Percentiles rank a stretch among this genome's conserved stretches.
Conservation (phyloP, 2,888 invertebrate genomes). For the Drosophila putrida region DNA sequence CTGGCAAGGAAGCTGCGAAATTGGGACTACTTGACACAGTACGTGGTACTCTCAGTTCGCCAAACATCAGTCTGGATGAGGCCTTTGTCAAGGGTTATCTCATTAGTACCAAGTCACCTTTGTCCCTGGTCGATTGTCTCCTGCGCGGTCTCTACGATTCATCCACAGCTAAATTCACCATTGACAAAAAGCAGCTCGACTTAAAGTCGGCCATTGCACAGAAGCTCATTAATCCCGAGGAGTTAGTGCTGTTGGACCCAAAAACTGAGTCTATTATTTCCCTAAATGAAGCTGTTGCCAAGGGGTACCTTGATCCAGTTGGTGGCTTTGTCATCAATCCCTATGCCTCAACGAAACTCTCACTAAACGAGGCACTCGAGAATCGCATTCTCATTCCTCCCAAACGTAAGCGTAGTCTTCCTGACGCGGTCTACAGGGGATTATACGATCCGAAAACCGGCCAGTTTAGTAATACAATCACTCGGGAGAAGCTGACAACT, state of each 20-base stretch:
- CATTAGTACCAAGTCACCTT: slow-evolving; percentile 91
- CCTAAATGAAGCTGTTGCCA: slow-evolving; percentile 91
- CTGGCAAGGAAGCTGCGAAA: slow-evolving; percentile 90
- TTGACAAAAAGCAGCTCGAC: slow-evolving; percentile 89
- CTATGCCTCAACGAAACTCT: slow-evolving; percentile 90
- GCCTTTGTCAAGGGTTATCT: slow-evolving; percentile 93
- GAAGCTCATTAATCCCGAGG: slow-evolving; percentile 91
- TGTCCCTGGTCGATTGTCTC: slow-evolving; percentile 93
- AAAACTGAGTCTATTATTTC: slow-evolving; percentile 92
- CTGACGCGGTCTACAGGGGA: slow-evolving; percentile 96
- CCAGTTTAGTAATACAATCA: slow-evolving; percentile 92
- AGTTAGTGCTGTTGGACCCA: slow-evolving; percentile 92
- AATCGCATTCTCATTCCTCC: slow-evolving; percentile 93
- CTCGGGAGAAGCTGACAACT: slow-evolving; percentile 92
- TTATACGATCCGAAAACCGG: slow-evolving; percentile 94
- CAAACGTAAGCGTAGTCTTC: slow-evolving; percentile 92
- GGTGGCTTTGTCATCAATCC: slow-evolving; percentile 93
- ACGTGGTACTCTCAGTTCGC: slow-evolving; percentile 89
- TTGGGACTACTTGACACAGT: slow-evolving; percentile 90
- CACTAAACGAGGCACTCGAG: slow-evolving; percentile 93
- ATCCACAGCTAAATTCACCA: slow-evolving; percentile 89
- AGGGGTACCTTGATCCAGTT: slow-evolving; percentile 91
- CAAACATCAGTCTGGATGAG: slow-evolving; percentile 90
- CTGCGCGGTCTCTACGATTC: slow-evolving; percentile 93
- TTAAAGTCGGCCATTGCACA: slow-evolving; percentile 91